Evolutionary conservation across 2,113 vertebrate species (phyloP).

Genomic region (Thunnus maccoyii): DNA sequence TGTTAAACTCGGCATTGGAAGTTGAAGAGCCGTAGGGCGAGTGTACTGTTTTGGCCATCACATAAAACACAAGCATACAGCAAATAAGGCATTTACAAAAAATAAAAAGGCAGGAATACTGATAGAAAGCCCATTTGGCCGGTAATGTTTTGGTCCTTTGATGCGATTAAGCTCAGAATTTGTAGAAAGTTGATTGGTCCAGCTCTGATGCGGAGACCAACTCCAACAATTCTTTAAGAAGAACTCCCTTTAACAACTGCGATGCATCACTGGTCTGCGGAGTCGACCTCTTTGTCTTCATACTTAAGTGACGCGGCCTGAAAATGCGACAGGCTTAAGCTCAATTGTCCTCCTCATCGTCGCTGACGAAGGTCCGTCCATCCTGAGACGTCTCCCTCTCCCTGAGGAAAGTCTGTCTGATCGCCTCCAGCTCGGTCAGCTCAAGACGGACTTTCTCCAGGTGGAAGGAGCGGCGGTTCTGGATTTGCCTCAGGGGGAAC

Average conservation of each 20-base stretch:
- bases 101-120: conserved; percentile 70
- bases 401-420: conserved; percentile 94
- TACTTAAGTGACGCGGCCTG: neutral
- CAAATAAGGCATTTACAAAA: conserved; percentile 11
- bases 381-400: conserved; percentile 91
- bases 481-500: conserved; percentile 95
- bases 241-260: conserved; percentile 7
- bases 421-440: conserved; percentile 94
- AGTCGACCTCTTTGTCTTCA: conserved; percentile 24
- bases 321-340: neutral
- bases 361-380: conserved; percentile 91
- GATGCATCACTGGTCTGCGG: neutral
- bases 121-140: conserved; percentile 31
- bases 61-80: conserved; percentile 23
- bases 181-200: conserved; percentile 25
- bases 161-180: neutral
- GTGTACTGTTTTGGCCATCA: neutral
- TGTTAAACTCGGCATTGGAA: conserved; percentile 7
- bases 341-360: conserved; percentile 94
- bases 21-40: neutral
- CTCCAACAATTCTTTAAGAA: conserved; percentile 1
- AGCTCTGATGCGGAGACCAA: conserved; percentile 35
- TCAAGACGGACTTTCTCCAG: conserved; percentile 97
- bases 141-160: conserved; percentile 44
- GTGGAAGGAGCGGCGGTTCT: conserved; percentile 93